Evolutionary conservation across 2,888 invertebrate genomes (phyloP), one percentile per base, ranked within the genome.

Genomic region (Mythimna vitellina): DNA sequence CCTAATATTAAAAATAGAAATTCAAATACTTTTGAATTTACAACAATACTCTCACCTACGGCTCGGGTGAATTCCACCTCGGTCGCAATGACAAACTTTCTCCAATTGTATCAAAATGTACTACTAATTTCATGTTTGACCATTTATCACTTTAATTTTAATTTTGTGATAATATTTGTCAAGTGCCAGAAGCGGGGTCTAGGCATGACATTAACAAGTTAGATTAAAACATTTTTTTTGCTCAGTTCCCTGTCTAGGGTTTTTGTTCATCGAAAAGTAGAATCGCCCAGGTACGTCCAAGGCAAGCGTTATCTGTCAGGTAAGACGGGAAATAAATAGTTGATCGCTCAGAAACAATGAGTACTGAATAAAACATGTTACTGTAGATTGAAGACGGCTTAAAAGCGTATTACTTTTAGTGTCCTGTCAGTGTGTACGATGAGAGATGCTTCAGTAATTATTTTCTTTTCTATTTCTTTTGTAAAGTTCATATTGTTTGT

Each of bases 261-360:
- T 25, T 14, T 17, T 12, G 20, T 32, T 9, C 10, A 1, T 60
- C 35, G 8, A 38, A 38, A 8, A 22, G 60, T 38, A 60, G 60
- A 60, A 60, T 60, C 14, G 38, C 60, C 60, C 60, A 22, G 38
- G 62, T 62, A 74, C 71, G 53, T 78, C 49, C 63, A 62, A 60
- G 76, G 83, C 85, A 85, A 83, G 88, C 82, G 87, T 86, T 86
- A 86, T 87, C 86, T 84, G 85, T 84, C 87, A 84, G 70, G 58
- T 57, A 42, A 83, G 84, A 87, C 86, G 84, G 86, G 81, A 84
- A 85, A 89, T 89, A 88, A 88, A 88, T 89, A 86, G 86, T 86
- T 84, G 84, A 83, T 85, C 83, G 81, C 78, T 75, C 72, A 78
- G 81, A 82, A 83, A 89, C 89, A 89, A 89, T 89, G 86, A 83